Evolutionary conservation across 2,888 invertebrate species (phyloP).

Genomic region (Latheticus oryzae): DNA sequence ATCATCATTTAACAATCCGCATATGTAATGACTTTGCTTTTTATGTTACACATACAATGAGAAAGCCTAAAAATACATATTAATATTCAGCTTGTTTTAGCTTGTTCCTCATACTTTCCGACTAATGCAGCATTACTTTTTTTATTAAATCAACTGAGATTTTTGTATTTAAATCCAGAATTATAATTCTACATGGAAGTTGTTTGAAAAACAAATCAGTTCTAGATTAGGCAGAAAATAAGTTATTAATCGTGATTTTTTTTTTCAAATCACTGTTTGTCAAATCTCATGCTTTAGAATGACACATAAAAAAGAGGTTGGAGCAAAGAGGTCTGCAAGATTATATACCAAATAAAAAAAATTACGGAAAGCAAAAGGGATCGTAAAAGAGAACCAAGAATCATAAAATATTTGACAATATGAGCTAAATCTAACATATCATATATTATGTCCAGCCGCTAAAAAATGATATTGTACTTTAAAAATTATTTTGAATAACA

Average conservation of each 20-base stretch:
- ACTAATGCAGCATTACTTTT: slow-evolving; percentile 14
- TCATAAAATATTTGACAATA: slow-evolving; percentile 34
- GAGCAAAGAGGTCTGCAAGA: slow-evolving; percentile 15
- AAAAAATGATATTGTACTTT: slow-evolving; percentile 22
- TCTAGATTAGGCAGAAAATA: too few species aligned
- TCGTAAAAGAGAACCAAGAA: slow-evolving; percentile 31
- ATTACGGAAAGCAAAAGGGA: slow-evolving; percentile 26
- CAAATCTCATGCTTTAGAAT: not conserved
- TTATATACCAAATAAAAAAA: slow-evolving; percentile 27
- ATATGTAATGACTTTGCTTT: slow-evolving; percentile 30
- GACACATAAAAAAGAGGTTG: slow-evolving; percentile 7
- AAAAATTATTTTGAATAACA: too few species aligned
- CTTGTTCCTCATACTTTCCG: slow-evolving; percentile 19
- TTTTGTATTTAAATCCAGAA: slow-evolving; percentile 15
- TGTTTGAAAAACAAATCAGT: too few species aligned
- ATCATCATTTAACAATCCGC: slow-evolving; percentile 35
- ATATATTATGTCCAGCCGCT: slow-evolving; percentile 14
- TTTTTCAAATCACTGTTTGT: too few species aligned
- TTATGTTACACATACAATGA: slow-evolving; percentile 32
- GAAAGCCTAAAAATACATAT: slow-evolving; percentile 24
- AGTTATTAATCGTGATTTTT: too few species aligned
- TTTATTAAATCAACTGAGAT: slow-evolving; percentile 10
- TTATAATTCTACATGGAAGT: too few species aligned
- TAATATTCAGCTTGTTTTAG: slow-evolving; percentile 33
- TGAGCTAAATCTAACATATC: slow-evolving; percentile 26